These are phyloP conservation scores for rat (Rattus norvegicus) DNA, from an alignment of 2,113 vertebrate species.

Conservation along the genomic window DNA sequence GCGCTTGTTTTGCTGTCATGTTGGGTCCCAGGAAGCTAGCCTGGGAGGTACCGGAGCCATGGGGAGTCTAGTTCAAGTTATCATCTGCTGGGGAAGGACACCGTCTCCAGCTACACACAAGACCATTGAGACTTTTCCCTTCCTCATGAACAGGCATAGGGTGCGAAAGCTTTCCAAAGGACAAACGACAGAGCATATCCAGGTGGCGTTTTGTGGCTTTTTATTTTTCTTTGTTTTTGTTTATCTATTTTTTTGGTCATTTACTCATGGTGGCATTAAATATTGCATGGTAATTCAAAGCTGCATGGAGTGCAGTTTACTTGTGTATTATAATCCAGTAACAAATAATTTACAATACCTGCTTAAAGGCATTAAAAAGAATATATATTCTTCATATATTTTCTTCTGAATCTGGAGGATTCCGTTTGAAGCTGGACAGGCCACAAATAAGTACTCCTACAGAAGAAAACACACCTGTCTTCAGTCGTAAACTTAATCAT, in stretches of 20 bases:
- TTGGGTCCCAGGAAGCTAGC: neutral
- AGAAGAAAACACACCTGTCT: constrained; percentile 49
- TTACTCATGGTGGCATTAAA: constrained; percentile 48
- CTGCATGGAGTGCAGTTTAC: constrained; percentile 53
- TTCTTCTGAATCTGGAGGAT: neutral
- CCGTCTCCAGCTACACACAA: neutral
- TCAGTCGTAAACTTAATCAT: constrained; percentile 56
- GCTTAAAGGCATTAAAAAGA: constrained; percentile 39
- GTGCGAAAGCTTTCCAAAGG: constrained; percentile 36
- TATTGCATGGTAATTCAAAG: constrained; percentile 51
- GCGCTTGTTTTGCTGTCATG: neutral
- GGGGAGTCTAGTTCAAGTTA: neutral
- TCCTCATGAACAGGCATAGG: constrained; percentile 4
- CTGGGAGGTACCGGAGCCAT: neutral
- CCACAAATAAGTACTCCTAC: constrained; percentile 47
- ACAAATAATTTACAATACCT: constrained; percentile 1
- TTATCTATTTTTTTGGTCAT: constrained; percentile 64
- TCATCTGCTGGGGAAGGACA: constrained; percentile 25
- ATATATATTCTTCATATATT: neutral
- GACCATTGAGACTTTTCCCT: neutral
- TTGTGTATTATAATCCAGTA: neutral
- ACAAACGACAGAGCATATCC: neutral
- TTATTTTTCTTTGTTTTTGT: neutral
- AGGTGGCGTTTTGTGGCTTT: constrained; percentile 29
- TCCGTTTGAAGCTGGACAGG: neutral